Base-by-base conservation (phyloP, 2,113 vertebrate genomes). In the Carassius carassius region DNA sequence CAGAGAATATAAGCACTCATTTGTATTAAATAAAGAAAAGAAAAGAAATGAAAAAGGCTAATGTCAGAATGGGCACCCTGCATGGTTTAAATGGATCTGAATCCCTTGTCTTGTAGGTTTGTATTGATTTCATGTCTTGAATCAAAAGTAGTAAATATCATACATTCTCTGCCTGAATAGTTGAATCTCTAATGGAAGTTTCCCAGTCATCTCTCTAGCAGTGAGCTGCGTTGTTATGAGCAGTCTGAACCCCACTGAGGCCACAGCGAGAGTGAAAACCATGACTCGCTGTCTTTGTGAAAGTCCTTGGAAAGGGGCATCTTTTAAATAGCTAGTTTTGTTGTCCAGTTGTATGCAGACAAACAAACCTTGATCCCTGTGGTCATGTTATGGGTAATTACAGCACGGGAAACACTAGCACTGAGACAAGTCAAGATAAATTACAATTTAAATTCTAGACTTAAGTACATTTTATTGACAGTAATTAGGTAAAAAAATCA, bases 401-500 rank as follows among this genome's bases (percentile, higher is more conserved):
- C 49, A 63, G 12, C 81, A 81, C 56, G 14, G 56, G 84, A 86
- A 72, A 86, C 60, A 67, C 69, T 16, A 51, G 75, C 32, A 19
- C 11, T 23, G 17, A 25, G 6, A 62, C 7, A 80, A 16, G 51
- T 67, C 60, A 75, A 75, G 82, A 81, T 58, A 29, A 25, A 60
- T 83, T 14, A 10, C 47, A 29, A 56, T 77, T 14, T 77, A 77
- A 35, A 70, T 70, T 19, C 67, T 11, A 80, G 29, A 60, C 54
- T 76, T 83, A 83, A 86, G 85, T 32, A 29, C 69, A 56, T 81
- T 81, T 70, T 79, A 78, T 70, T 35, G 62, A 88, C 72, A 81
- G 44, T 78, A 84, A 86, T 88, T 89, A 86, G 79, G 83, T 69
- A 83, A 69, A 51, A 51, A 85, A 86, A 88, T 87, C 79, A 86